Conservation (phyloP, 2,113 vertebrate species). For the Cyprinodon brontotheroides region DNA sequence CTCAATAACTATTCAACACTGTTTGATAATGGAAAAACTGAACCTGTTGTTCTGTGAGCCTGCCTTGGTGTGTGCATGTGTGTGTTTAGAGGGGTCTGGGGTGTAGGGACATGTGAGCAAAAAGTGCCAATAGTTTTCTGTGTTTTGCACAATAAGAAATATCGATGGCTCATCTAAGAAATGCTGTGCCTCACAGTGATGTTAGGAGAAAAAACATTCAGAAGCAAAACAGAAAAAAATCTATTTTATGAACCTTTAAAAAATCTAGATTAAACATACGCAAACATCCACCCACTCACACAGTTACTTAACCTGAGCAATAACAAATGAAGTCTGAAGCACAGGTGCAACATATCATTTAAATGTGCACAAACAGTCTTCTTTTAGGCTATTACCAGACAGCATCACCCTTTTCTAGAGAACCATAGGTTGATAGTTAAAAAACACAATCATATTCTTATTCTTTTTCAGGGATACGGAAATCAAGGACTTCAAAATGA, state of each 20-base stretch:
- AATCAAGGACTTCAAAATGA: constrained; percentile 43
- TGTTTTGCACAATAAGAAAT: background rate
- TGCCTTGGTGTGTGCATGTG: background rate
- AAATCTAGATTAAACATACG: constrained; percentile 9
- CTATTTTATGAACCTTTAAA: constrained; percentile 37
- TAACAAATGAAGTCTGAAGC: constrained; percentile 4
- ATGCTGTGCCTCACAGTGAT: constrained; percentile 12
- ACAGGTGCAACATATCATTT: background rate
- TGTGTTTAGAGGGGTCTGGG: too few species aligned
- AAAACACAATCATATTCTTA: constrained; percentile 24
- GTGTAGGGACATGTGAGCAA: background rate
- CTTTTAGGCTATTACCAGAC: constrained; percentile 9
- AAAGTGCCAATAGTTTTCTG: background rate
- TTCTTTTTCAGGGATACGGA: constrained; percentile 42
- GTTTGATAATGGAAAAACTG: background rate
- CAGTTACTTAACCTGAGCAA: constrained; percentile 2
- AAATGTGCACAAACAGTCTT: constrained; percentile 21
- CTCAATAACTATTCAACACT: constrained; percentile 52
- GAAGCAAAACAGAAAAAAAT: constrained; percentile 34
- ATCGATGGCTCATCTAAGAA: background rate
- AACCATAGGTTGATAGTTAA: constrained; percentile 13
- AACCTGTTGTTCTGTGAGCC: constrained; percentile 9
- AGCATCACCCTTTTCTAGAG: background rate
- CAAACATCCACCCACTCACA: constrained; percentile 2
- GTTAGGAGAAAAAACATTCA: constrained; percentile 21